Percentiles rank a stretch among this genome's conserved stretches.
These are phyloP conservation scores for Drosophila prosaltans DNA, from an alignment of 1,140 invertebrate genomes.

Conservation along the genomic window DNA sequence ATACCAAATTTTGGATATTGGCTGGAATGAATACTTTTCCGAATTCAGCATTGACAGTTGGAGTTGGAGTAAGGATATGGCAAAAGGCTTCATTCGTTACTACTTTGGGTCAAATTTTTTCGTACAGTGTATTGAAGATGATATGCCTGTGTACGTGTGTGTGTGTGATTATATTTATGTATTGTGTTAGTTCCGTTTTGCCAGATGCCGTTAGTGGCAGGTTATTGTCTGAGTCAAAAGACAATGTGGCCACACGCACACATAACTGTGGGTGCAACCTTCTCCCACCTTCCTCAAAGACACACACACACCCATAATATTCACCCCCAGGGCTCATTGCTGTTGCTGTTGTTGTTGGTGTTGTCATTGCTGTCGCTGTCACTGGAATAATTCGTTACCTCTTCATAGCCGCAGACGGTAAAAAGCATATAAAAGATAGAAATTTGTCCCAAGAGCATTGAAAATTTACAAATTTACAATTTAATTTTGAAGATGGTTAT, in stretches of 20 bases:
- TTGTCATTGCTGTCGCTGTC: constrained; percentile 16
- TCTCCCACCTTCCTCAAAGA: neutral
- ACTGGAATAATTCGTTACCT: constrained; percentile 64
- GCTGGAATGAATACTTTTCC: too few relatives aligned
- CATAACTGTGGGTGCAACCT: constrained; percentile 45
- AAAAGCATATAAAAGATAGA: constrained; percentile 69
- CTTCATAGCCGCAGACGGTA: constrained; percentile 57
- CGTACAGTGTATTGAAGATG: neutral
- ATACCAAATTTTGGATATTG: too few relatives aligned
- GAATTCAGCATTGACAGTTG: too few relatives aligned
- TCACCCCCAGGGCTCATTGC: constrained; percentile 24
- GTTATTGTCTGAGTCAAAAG: constrained; percentile 41
- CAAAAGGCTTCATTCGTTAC: too few relatives aligned
- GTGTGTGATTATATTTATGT: too few relatives aligned
- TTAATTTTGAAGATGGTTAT: constrained; percentile 69
- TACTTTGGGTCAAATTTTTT: neutral
- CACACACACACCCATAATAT: constrained; percentile 15
- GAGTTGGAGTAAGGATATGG: too few relatives aligned
- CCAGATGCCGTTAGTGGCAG: constrained; percentile 54
- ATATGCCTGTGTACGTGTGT: constrained; percentile 25
- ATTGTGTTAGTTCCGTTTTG: constrained; percentile 18
- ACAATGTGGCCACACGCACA: constrained; percentile 57
- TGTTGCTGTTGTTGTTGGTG: constrained; percentile 1
- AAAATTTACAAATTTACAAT: constrained; percentile 79
- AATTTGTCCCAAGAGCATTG: constrained; percentile 74